phyloP scores from a whole-genome alignment of 1,140 invertebrate species.

The Aphelinus atriplicis region DNA sequence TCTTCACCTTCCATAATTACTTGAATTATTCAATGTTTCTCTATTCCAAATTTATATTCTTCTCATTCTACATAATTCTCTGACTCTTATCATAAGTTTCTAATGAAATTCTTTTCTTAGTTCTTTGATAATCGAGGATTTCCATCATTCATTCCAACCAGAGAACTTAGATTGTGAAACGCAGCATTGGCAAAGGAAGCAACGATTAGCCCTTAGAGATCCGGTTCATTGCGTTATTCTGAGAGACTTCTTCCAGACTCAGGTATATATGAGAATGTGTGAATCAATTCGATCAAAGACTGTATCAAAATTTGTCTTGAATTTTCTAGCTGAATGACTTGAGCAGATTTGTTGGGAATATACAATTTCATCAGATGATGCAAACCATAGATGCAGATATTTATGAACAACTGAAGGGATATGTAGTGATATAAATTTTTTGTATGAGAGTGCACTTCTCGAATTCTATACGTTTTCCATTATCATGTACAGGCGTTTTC shows the following conservation, averaged over 20 bases:
- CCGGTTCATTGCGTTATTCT: conserved; percentile 78
- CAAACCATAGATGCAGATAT: conserved; percentile 74
- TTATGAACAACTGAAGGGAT: conserved; percentile 73
- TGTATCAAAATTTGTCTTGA: conserved; percentile 37
- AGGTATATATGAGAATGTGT: conserved; percentile 61
- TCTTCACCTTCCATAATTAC: background rate
- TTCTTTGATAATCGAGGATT: conserved; percentile 63
- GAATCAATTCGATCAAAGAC: background rate
- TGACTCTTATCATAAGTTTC: too few species aligned
- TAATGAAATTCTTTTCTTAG: conserved; percentile 50
- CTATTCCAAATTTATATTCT: background rate
- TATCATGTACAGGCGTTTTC: too few species aligned
- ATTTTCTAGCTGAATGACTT: conserved; percentile 72
- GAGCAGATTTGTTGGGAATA: conserved; percentile 72
- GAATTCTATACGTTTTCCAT: too few species aligned
- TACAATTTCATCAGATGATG: conserved; percentile 77
- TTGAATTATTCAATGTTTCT: background rate
- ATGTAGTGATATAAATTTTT: conserved; percentile 54
- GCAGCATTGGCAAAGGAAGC: conserved; percentile 69
- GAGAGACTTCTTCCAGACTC: conserved; percentile 74
- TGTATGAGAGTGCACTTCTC: too few species aligned
- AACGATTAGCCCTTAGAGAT: conserved; percentile 72
- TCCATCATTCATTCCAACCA: conserved; percentile 57
- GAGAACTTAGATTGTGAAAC: conserved; percentile 66
- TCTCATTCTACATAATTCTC: conserved; percentile 32